Evolutionary conservation across 1,140 invertebrate species (phyloP).

Genomic region (Coptotermes formosanus): DNA sequence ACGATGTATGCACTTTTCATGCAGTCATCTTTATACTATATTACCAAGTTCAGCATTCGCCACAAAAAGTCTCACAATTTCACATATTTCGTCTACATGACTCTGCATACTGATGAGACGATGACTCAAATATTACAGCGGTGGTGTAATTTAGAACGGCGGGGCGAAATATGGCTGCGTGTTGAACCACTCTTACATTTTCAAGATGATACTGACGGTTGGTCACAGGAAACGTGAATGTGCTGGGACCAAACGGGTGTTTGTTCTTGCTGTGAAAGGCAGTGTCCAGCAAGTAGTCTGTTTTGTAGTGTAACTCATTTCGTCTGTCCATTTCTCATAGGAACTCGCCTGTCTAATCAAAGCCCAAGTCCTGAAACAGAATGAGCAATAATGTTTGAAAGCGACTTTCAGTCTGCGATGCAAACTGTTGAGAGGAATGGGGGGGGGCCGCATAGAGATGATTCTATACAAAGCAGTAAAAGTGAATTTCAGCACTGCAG

Average conservation of each 20-base stretch:
- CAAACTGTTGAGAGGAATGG: not conserved
- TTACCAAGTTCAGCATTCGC: too few relatives aligned
- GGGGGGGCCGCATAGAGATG: not conserved
- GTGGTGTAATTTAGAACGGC: too few relatives aligned
- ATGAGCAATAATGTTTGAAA: slow-evolving; percentile 14
- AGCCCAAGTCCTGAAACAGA: not conserved
- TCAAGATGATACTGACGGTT: not conserved
- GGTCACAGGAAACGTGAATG: not conserved
- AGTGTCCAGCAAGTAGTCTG: not conserved
- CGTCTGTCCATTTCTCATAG: not conserved
- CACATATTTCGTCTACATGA: too few relatives aligned
- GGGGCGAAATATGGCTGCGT: not conserved
- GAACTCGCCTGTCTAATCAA: not conserved
- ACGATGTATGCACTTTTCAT: too few relatives aligned
- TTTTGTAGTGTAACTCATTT: not conserved
- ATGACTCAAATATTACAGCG: too few relatives aligned
- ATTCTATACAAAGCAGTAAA: not conserved
- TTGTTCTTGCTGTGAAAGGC: not conserved
- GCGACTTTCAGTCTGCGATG: not conserved
- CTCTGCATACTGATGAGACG: too few relatives aligned
- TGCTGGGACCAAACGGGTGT: not conserved
- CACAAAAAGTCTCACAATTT: too few relatives aligned
- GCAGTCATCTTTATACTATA: too few relatives aligned
- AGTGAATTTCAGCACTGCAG: not conserved
- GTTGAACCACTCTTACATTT: not conserved